Percentiles rank a stretch among this genome's conserved stretches.
Conservation (phyloP, 2,113 vertebrate species). For the Labrus mixtus region DNA sequence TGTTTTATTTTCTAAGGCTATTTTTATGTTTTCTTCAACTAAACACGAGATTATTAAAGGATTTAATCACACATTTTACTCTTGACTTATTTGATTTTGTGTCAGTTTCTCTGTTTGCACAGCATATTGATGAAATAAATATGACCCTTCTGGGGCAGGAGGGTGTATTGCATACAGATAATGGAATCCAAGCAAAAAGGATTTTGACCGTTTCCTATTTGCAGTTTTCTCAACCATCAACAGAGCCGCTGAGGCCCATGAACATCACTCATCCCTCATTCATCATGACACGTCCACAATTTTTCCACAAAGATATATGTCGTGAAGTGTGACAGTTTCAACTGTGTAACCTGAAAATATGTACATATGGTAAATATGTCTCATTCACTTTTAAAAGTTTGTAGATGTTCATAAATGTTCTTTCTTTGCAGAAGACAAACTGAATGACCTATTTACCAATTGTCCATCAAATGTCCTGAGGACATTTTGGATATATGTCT, state of each 20-base stretch:
- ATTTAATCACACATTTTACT: constrained; percentile 71
- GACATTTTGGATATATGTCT: constrained; percentile 2
- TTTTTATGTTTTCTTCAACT: constrained; percentile 73
- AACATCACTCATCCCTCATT: constrained; percentile 14
- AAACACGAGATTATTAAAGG: constrained; percentile 77
- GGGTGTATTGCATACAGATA: too few relatives aligned
- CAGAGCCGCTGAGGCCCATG: constrained; percentile 16
- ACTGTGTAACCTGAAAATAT: constrained; percentile 38
- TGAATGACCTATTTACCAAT: constrained; percentile 30
- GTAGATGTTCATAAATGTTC: constrained; percentile 36
- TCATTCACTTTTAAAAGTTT: constrained; percentile 31
- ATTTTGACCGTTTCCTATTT: background rate
- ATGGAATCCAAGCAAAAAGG: background rate
- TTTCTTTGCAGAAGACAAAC: constrained; percentile 20
- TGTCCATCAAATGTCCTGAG: background rate
- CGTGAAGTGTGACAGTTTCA: background rate
- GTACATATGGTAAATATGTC: constrained; percentile 44
- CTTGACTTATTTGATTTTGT: constrained; percentile 66
- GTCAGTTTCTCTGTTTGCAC: constrained; percentile 53
- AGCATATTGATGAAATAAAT: background rate
- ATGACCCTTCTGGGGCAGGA: background rate
- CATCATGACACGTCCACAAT: constrained; percentile 4
- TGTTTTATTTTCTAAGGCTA: constrained; percentile 68
- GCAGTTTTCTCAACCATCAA: constrained; percentile 27
- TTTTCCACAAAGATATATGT: background rate